Evolutionary conservation across 92 coral and sea anemone species (phyloP).

Genomic region (Scolanthus callimorphus): DNA sequence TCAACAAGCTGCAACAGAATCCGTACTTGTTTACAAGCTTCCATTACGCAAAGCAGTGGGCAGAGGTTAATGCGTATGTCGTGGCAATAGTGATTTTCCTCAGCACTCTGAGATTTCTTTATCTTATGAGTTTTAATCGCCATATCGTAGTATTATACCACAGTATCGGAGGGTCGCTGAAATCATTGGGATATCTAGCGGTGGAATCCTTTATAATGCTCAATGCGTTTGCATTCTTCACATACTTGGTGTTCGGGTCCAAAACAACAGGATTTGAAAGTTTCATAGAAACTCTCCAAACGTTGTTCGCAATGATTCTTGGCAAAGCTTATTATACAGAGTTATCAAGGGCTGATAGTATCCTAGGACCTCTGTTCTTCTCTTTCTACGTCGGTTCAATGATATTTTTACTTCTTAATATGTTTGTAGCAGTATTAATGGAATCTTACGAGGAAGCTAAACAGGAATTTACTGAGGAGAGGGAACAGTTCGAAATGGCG

Average conservation of each 20-base stretch:
- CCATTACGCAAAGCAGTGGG: conserved; percentile 32
- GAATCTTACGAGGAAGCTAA: conserved; percentile 22
- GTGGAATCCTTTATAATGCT: conserved; percentile 21
- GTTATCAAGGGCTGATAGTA: conserved; percentile 3
- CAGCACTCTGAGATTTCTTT: conserved; percentile 16
- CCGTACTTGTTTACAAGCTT: conserved; percentile 36
- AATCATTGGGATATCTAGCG: conserved; percentile 16
- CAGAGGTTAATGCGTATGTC: conserved; percentile 26
- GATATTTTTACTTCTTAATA: conserved; percentile 31
- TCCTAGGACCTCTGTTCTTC: conserved; percentile 29
- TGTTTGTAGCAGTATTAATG: conserved; percentile 29
- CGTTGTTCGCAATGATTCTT: conserved; percentile 24
- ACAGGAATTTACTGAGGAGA: neutral
- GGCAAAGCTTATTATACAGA: conserved; percentile 38
- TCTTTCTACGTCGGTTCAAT: conserved; percentile 8
- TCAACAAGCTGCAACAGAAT: conserved; percentile 26
- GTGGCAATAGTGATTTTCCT: conserved; percentile 25
- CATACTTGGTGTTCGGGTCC: conserved; percentile 28
- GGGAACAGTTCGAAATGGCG: conserved; percentile 36
- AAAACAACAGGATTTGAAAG: conserved; percentile 27
- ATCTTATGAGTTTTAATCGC: conserved; percentile 31
- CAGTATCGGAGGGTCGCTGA: conserved; percentile 6
- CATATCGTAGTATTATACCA: conserved; percentile 18
- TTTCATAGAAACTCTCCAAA: conserved; percentile 9
- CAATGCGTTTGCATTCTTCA: conserved; percentile 27